A percentile compares a stretch with the other conserved stretches of the same genome.
phyloP scores from a whole-genome alignment of 2,113 vertebrate genomes.

The Rhea pennata region DNA sequence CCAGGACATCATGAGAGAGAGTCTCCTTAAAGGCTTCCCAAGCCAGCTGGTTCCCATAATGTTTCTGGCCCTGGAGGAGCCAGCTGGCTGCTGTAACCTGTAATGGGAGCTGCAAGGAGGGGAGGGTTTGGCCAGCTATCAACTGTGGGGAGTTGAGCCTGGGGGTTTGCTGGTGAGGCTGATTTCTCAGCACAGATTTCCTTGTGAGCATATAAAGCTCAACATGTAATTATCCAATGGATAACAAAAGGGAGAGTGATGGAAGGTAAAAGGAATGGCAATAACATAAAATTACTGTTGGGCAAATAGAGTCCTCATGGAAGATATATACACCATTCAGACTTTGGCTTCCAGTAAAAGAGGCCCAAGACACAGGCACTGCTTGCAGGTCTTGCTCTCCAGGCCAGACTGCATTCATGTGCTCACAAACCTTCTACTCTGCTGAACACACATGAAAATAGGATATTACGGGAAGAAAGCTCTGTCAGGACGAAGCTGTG shows the following conservation, averaged over 20 bases:
- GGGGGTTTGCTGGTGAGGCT: not conserved
- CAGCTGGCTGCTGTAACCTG: not conserved
- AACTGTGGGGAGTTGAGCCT: not conserved
- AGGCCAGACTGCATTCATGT: not conserved
- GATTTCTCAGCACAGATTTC: not conserved
- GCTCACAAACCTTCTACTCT: not conserved
- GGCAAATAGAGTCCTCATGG: not conserved
- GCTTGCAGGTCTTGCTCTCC: not conserved
- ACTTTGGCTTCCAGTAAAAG: not conserved
- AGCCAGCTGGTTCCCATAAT: not conserved
- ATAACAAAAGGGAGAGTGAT: not conserved
- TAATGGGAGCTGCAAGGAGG: not conserved
- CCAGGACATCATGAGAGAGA: accelerated
- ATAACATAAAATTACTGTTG: not conserved
- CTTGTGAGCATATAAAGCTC: not conserved
- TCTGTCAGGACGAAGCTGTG: not conserved
- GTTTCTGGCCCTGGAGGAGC: not conserved
- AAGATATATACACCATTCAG: not conserved
- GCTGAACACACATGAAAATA: not conserved
- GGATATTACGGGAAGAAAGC: not conserved
- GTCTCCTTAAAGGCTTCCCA: not conserved
- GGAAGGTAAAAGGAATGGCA: not conserved
- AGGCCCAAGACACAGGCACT: not conserved
- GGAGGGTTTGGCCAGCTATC: not conserved
- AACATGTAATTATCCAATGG: not conserved